A percentile compares a stretch with the other conserved stretches of the same genome.
Evolutionary conservation across 2,113 vertebrate species (phyloP).

Genomic region (Neolamprologus cancellatus): DNA sequence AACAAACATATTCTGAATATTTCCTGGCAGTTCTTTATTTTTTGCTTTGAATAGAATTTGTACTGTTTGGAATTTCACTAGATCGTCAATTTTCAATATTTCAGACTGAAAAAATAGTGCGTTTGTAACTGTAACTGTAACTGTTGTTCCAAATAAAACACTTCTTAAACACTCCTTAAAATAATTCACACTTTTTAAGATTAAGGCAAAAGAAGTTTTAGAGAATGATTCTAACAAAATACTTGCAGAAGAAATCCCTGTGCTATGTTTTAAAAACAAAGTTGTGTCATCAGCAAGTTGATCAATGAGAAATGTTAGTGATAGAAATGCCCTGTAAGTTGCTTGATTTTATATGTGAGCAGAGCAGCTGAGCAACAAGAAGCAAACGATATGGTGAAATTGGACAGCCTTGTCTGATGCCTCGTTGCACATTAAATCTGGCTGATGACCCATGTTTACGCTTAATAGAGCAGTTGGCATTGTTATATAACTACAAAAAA

Average conservation of each 20-base stretch:
- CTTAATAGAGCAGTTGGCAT: background rate
- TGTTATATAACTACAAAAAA: background rate
- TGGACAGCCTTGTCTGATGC: background rate
- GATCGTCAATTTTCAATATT: too few species aligned
- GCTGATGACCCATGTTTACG: background rate
- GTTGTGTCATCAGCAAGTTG: background rate
- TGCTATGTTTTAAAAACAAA: background rate
- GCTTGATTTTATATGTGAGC: background rate
- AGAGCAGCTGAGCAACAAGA: background rate
- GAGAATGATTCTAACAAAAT: background rate
- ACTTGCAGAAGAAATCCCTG: background rate
- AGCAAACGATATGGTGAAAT: background rate
- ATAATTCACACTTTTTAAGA: background rate
- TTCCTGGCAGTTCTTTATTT: fast-evolving
- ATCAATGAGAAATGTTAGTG: background rate
- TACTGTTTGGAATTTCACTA: too few species aligned
- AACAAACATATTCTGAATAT: too few species aligned
- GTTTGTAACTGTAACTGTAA: background rate
- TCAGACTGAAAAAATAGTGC: too few species aligned
- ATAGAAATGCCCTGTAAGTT: background rate
- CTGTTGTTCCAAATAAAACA: background rate
- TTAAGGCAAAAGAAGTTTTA: background rate
- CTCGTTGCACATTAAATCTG: background rate
- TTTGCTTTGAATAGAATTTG: too few species aligned
- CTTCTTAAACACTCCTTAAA: background rate